Base-by-base conservation (phyloP, 1,140 invertebrate genomes). In the Zaprionus vittiger region DNA sequence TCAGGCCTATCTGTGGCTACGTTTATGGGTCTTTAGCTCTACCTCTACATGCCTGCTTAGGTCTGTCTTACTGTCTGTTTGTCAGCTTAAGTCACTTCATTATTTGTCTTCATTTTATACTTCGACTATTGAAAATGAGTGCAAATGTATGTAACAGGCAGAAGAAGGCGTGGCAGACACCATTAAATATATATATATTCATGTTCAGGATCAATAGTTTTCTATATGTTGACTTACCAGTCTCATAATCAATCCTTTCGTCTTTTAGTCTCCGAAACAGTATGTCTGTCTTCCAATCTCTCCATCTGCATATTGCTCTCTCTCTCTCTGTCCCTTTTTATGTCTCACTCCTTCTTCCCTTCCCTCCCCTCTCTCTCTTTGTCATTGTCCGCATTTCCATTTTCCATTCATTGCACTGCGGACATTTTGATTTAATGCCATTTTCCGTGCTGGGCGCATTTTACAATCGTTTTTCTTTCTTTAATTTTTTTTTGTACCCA, bases 361-460 rank as follows among this genome's bases (percentile, higher is more conserved):
- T 41, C 2, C 1, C 38, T n/a, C 15, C 38, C 15, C 37, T 15
- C 38, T 41, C 6, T n/a, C 38, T 9, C n/a, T 7, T 7, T 49
- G 47, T 17, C 47, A 20, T 49, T 49, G 47, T 49, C 11, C 47
- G 17, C 47, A 49, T 49, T 47, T 47, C 17, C 44, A 47, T 47
- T 49, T 49, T 20, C 47, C 47, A 49, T 49, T 49, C 20, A 11
- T 20, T 49, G 47, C 63, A 65, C 24, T 65, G 63, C 63, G 63
- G 63, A 65, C 63, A 65, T 56, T 65, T 65, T 49, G 63, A 65
- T 65, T 56, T 65, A 65, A 55, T 20, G 34, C 52, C 52, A 56
- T 65, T 64, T 64, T 34, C 7, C 62, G 62, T 64, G 62, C 62
- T 37, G 34, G 17, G 12, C 49, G 34, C 49, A 22, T 28, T 64